Evolutionary conservation across 2,888 invertebrate species (phyloP).

Genomic region (Clusia tigrina): DNA sequence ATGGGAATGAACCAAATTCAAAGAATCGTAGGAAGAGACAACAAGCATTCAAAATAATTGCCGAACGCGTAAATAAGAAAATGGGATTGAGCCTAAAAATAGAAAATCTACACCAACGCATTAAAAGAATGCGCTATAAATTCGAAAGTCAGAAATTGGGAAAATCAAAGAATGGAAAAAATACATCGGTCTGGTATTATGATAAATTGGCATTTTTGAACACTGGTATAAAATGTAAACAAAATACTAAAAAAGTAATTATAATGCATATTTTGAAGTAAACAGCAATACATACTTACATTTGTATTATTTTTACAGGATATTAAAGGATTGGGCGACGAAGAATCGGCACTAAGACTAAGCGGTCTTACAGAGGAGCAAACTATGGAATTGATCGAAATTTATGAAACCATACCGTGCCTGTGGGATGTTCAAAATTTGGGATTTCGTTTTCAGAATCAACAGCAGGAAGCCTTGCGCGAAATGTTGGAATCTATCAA

Average conservation of each 20-base stretch:
- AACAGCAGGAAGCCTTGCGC: constrained; percentile 40
- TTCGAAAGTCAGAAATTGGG: not conserved
- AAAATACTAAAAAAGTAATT: too few relatives aligned
- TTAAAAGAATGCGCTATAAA: not conserved
- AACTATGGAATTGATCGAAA: constrained; percentile 48
- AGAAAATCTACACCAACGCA: too few relatives aligned
- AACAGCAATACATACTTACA: too few relatives aligned
- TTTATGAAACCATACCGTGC: constrained; percentile 45
- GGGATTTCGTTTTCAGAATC: constrained; percentile 38
- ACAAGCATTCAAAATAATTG: not conserved
- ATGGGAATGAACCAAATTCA: not conserved
- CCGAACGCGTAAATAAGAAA: not conserved
- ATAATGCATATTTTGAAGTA: too few relatives aligned
- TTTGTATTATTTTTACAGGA: constrained; percentile 21
- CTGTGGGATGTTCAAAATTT: constrained; percentile 47
- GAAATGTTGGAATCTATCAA: constrained; percentile 43
- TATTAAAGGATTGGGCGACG: constrained; percentile 25
- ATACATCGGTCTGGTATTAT: constrained; percentile 27
- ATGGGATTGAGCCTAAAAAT: not conserved
- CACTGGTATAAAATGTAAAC: constrained; percentile 17
- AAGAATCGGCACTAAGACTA: constrained; percentile 23
- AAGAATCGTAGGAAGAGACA: not conserved
- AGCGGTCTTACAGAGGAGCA: constrained; percentile 10
- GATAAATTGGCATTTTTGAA: constrained; percentile 34
- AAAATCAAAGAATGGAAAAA: not conserved